Evolutionary conservation across 1,140 invertebrate genomes (phyloP), one percentile per base, ranked within the genome.

Genomic region (Aricia agestis): DNA sequence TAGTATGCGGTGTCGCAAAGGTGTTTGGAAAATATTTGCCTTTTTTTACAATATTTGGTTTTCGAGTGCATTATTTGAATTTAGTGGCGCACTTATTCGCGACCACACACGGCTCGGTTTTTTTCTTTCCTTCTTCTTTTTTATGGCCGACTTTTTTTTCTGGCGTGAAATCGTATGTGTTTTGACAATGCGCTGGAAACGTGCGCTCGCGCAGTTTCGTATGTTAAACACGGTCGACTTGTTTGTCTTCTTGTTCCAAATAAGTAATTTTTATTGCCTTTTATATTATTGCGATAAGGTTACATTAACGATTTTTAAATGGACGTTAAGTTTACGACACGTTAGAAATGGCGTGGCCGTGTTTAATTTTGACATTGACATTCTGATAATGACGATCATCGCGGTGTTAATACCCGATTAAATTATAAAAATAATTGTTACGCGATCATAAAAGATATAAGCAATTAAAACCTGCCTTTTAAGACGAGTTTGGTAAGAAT

Each of bases 21-120:
- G 80, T 87, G 84, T 90, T 89, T 90, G 86, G 86, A 85, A 85
- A 87, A 90, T 84, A 83, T 87, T 86, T 87, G 84, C 81, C 85
- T 83, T 86, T 80, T 25, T 74, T 36, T 42, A 69, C 78, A 19
- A 63, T 63, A 63, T 63, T 63, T 63, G 59, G 18, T 78, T 86
- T 75, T 79, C 87, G 83, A 85, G 82, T 74, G 76, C 74, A 79
- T 85, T 82, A 83, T 84, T 69, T 70, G 78, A 79, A 77, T 82
- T 83, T 82, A 81, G 75, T 78, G 78, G 77, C 69, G 76, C 73
- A 75, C 82, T 87, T 85, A 81, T 84, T 83, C 81, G 81, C 79
- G 85, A 88, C 87, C 87, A 89, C 87, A 89, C 87, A 83, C 82
- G 78, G 71, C 65, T 70, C 25, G 69, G 41, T 70, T 73, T 71